Evolutionary conservation across 2,888 invertebrate genomes (phyloP).

Genomic region (Griposia aprilina): DNA sequence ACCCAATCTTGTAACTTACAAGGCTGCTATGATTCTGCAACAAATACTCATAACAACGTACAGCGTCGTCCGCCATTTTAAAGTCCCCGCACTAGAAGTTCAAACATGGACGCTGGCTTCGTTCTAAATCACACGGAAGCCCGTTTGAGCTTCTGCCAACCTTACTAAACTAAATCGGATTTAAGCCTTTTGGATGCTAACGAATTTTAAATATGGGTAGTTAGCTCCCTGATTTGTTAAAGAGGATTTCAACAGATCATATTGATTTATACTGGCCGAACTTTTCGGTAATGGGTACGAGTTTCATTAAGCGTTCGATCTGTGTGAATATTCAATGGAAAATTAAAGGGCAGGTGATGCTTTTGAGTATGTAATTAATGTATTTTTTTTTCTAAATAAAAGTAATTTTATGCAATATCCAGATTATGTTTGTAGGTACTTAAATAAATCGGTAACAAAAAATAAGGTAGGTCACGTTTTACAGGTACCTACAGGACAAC

Average conservation of each 20-base stretch:
- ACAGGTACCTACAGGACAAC: too few species aligned
- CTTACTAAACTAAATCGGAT: slow-evolving; percentile 78
- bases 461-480: not conserved
- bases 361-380: not conserved
- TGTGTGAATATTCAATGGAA: not conserved
- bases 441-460: not conserved
- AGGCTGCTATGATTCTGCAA: not conserved
- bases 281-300: slow-evolving; percentile 40
- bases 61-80: slow-evolving; percentile 34
- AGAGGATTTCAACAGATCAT: slow-evolving; percentile 64
- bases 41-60: not conserved
- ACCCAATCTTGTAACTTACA: not conserved
- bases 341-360: not conserved
- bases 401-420: too few species aligned
- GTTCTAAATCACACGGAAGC: slow-evolving; percentile 74
- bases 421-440: too few species aligned
- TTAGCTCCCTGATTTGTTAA: slow-evolving; percentile 71
- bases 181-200: slow-evolving; percentile 76
- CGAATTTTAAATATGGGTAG: slow-evolving; percentile 83
- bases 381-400: too few species aligned
- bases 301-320: slow-evolving; percentile 28
- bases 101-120: slow-evolving; percentile 64
- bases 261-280: slow-evolving; percentile 62
- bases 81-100: slow-evolving; percentile 51
- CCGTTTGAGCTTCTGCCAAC: slow-evolving; percentile 78